These are phyloP conservation scores for Pseudochaenichthys georgianus DNA, from an alignment of 2,797 vertebrate genomes.

Conservation along the genomic window DNA sequence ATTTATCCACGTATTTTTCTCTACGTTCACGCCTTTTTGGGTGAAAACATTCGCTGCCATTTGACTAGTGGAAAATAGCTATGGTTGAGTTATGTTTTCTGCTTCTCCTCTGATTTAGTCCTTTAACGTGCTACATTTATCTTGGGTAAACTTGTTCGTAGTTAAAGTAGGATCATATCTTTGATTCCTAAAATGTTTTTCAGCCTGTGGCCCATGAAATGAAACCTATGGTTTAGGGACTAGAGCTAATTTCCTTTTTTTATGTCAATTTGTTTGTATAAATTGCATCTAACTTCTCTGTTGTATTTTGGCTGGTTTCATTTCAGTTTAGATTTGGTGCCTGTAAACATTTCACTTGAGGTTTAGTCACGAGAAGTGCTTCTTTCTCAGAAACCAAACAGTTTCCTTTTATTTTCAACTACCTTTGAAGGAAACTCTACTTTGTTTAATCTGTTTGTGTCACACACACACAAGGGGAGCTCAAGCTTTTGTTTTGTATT, in stretches of 20 bases:
- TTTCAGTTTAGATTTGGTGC: conserved; percentile 6
- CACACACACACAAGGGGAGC: neutral
- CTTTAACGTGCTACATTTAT: conserved; percentile 10
- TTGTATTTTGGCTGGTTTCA: conserved; percentile 46
- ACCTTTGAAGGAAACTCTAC: neutral
- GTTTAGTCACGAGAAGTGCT: conserved; percentile 8
- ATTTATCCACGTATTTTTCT: no score
- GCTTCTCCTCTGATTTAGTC: neutral
- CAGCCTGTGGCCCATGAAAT: conserved; percentile 36
- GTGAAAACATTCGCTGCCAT: no score
- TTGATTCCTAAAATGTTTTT: neutral
- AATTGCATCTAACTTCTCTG: conserved; percentile 5
- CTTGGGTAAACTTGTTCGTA: conserved; percentile 1
- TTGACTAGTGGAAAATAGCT: no score
- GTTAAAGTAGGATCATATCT: conserved; percentile 6
- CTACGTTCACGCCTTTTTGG: no score
- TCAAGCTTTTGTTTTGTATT: neutral
- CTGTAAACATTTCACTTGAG: neutral
- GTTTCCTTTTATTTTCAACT: neutral
- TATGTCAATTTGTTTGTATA: conserved; percentile 5
- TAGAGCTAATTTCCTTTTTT: conserved; percentile 29
- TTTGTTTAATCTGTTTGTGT: neutral
- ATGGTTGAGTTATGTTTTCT: neutral
- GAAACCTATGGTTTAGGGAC: conserved; percentile 34
- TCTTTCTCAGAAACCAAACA: neutral